A percentile compares a stretch with the other conserved stretches of the same genome.
These are phyloP conservation scores for Bostrychus sinensis DNA, from an alignment of 2,113 vertebrate species.

Conservation along the genomic window DNA sequence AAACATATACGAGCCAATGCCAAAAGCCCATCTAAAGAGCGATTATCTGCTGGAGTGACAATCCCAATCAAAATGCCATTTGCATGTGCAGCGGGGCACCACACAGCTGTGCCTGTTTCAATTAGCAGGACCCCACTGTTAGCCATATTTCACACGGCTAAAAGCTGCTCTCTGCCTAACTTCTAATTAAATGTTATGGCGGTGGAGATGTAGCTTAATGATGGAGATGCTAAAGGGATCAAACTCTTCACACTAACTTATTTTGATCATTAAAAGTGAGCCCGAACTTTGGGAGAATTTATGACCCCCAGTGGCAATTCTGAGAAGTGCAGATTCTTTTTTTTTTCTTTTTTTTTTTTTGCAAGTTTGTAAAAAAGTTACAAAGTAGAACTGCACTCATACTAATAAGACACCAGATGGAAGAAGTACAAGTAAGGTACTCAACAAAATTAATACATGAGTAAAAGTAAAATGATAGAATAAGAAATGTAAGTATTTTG, in stretches of 20 bases:
- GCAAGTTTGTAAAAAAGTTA: too few relatives aligned
- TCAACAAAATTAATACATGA: too few relatives aligned
- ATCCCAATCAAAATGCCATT: constrained; percentile 48
- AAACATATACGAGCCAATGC: constrained; percentile 18
- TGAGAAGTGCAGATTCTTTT: background rate
- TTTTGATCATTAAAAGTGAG: constrained; percentile 9
- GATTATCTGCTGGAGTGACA: constrained; percentile 53
- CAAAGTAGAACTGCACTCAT: too few relatives aligned
- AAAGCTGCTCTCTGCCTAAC: constrained; percentile 24
- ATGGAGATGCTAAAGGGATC: constrained; percentile 3
- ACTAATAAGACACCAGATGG: too few relatives aligned
- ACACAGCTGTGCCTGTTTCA: constrained; percentile 56
- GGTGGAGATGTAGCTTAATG: constrained; percentile 6
- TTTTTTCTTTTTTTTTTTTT: too few relatives aligned
- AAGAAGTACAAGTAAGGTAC: too few relatives aligned
- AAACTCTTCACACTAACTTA: background rate
- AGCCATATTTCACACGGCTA: constrained; percentile 20
- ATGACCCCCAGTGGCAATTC: background rate
- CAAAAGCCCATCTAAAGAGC: constrained; percentile 43
- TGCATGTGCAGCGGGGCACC: constrained; percentile 43
- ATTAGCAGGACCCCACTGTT: constrained; percentile 48
- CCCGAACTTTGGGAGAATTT: background rate
- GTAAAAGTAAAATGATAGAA: too few relatives aligned
- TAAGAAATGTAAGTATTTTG: too few relatives aligned
- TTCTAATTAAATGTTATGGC: constrained; percentile 13